Evolutionary conservation across 2,113 vertebrate genomes (phyloP), one percentile per base, ranked within the genome.

Genomic region (Butorides virescens): DNA sequence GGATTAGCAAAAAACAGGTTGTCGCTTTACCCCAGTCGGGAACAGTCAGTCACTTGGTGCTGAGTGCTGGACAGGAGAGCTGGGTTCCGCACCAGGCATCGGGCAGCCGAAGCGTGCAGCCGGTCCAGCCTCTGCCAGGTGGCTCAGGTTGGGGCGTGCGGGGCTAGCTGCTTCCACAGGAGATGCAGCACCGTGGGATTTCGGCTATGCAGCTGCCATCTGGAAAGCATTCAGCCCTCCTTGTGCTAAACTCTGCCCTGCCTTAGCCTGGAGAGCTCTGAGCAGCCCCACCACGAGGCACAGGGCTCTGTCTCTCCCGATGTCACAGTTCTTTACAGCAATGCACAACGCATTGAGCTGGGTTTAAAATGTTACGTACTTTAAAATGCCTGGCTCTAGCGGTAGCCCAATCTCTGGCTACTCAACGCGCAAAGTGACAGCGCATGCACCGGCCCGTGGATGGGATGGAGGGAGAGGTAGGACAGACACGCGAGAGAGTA

Each of bases 1-100:
- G 91, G 91, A 94, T 93, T 72, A 97, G 77, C 84, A 96, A 46
- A 46, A 83, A 96, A 77, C 89, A 93, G 92, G 89, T 95, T 97
- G 91, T 95, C 89, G 91, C 62, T 95, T 82, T 50, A 81, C 70
- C 80, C 92, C 62, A 82, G 91, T 55, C 46, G 66, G 76, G 86
- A 89, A 36, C 76, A 91, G 74, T 46, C 93, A 67, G 84, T 65
- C 11, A 2, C 81, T 52, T 19, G 17, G 74, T 50, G 87, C 71
- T 4, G 58, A 61, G 90, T 13, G 63, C 93, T 70, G 92, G 94
- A 9, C 93, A 62, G 92, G 62, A 84, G 83, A 93, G 73, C 34
- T 0, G 7, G 49, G 36, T 52, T 89, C 68, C 61, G 83, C 88
- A 78, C 5, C 93, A 79, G 88, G 15, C 66, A 58, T 59, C 58